These are phyloP conservation scores for Xanthia icteritia DNA, from an alignment of 2,888 invertebrate genomes.

Conservation along the genomic window DNA sequence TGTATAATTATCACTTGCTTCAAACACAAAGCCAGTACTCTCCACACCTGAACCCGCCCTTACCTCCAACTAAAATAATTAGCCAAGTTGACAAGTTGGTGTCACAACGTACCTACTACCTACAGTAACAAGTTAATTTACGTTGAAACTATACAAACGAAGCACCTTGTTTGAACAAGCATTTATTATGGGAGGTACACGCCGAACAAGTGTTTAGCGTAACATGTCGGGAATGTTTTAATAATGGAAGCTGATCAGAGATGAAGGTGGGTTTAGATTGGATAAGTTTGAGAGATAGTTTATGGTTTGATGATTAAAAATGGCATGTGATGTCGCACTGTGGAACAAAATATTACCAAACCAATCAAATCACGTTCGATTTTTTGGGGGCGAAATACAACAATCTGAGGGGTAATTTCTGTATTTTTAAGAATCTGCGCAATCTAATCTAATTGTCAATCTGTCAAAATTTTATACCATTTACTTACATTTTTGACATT, in stretches of 20 bases:
- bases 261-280: conserved; percentile 14
- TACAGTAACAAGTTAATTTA: conserved; percentile 78
- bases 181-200: conserved; percentile 58
- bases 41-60: conserved; percentile 44
- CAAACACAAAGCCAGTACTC: conserved; percentile 21
- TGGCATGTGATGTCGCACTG: background rate
- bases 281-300: conserved; percentile 10
- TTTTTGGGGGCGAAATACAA: background rate
- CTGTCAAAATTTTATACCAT: background rate
- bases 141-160: conserved; percentile 73
- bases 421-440: too few species aligned
- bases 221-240: conserved; percentile 55
- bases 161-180: conserved; percentile 66
- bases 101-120: conserved; percentile 50
- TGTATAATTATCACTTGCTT: too few species aligned
- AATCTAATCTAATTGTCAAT: too few species aligned
- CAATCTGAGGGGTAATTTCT: background rate
- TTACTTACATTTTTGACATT: too few species aligned
- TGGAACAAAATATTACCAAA: too few species aligned
- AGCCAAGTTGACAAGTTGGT: conserved; percentile 74
- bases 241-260: conserved; percentile 37
- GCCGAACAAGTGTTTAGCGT: conserved; percentile 49
- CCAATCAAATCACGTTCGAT: background rate
- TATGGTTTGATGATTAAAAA: background rate
- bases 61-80: conserved; percentile 75